Percentiles rank a stretch among this genome's conserved stretches.
These are phyloP conservation scores for Hydropotes inermis DNA, from an alignment of 2,113 vertebrate genomes.

Conservation along the genomic window DNA sequence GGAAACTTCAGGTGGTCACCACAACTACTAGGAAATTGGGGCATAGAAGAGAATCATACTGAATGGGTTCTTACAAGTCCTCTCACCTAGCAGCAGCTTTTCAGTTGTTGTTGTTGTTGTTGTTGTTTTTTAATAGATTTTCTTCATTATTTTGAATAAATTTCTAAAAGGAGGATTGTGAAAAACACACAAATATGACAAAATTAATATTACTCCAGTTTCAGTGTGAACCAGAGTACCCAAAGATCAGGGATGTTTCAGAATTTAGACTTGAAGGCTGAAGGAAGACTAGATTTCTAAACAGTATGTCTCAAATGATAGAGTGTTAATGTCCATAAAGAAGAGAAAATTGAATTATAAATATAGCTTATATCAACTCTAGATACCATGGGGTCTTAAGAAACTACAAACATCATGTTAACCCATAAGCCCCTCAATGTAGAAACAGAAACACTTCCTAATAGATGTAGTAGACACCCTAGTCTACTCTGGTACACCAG, in stretches of 20 bases:
- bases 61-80: not conserved
- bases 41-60: not conserved
- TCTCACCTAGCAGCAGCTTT: not conserved
- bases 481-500: not conserved
- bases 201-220: not conserved
- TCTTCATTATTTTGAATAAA: conserved; percentile 4
- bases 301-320: not conserved
- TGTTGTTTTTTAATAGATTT: not conserved
- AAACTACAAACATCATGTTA: not conserved
- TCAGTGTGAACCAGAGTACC: not conserved
- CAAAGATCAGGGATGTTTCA: not conserved
- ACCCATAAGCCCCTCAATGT: not conserved
- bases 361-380: not conserved
- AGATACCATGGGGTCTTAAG: not conserved
- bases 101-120: not conserved
- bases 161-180: not conserved
- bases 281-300: not conserved
- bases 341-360: conserved; percentile 14
- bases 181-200: not conserved
- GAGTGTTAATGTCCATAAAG: not conserved
- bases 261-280: not conserved
- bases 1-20: not conserved
- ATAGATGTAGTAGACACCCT: not conserved
- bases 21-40: not conserved
- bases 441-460: not conserved